Evolutionary conservation across 2,888 invertebrate species (phyloP).

Genomic region (Andrena minutula): DNA sequence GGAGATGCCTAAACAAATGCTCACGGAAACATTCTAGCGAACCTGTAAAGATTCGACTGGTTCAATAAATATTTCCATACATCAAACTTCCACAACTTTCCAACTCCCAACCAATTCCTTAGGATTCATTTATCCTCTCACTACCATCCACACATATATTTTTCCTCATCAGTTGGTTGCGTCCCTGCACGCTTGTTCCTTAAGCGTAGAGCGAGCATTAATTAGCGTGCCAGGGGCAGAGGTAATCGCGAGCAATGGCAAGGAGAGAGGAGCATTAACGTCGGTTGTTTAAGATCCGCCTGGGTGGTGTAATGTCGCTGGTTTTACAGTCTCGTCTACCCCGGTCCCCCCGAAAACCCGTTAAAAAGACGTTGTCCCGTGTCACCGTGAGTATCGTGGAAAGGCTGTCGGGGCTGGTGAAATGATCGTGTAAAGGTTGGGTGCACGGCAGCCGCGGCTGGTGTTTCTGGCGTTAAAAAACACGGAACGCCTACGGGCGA

Average conservation of each 20-base stretch:
- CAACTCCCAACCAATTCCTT: too few relatives aligned
- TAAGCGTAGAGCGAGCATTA: too few relatives aligned
- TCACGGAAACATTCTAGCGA: too few relatives aligned
- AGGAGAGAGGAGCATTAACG: slow-evolving; percentile 1
- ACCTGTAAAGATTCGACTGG: too few relatives aligned
- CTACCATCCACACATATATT: too few relatives aligned
- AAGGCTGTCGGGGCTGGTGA: slow-evolving; percentile 20
- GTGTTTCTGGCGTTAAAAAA: slow-evolving; percentile 54
- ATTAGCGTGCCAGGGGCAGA: slow-evolving; percentile 29
- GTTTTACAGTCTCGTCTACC: not conserved
- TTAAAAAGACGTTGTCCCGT: slow-evolving; percentile 7
- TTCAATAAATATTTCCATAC: too few relatives aligned
- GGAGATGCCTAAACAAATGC: too few relatives aligned
- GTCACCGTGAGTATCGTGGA: slow-evolving; percentile 24
- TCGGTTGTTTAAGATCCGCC: slow-evolving; percentile 18
- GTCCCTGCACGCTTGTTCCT: too few relatives aligned
- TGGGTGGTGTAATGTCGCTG: slow-evolving; percentile 11
- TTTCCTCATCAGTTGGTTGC: too few relatives aligned
- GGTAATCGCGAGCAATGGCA: slow-evolving; percentile 34
- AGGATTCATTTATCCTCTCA: too few relatives aligned
- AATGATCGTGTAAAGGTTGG: slow-evolving; percentile 39
- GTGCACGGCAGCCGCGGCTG: slow-evolving; percentile 5
- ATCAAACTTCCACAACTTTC: too few relatives aligned
- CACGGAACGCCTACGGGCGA: slow-evolving; percentile 39
- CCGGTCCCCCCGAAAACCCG: not conserved